Evolutionary conservation across 1,140 invertebrate genomes (phyloP).

Genomic region (Agrypnia vestita): DNA sequence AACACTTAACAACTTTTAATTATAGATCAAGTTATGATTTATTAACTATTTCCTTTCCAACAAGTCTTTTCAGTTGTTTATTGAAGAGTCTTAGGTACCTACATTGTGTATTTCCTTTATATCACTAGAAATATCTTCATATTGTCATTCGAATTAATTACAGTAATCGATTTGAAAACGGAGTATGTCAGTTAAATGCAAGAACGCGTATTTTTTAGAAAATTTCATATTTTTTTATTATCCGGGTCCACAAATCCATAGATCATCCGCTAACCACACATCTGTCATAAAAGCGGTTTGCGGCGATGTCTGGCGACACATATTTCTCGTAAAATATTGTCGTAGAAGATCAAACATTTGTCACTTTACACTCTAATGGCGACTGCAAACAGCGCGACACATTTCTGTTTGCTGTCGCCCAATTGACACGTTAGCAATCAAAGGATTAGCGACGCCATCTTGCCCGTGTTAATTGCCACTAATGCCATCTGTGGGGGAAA

Average conservation of each 20-base stretch:
- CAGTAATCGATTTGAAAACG: too few relatives aligned
- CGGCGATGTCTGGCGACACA: constrained; percentile 31
- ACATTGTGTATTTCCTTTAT: too few relatives aligned
- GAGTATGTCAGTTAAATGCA: too few relatives aligned
- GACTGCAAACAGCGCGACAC: constrained; percentile 34
- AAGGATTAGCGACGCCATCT: constrained; percentile 46
- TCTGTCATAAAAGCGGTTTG: not conserved
- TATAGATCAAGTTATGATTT: too few relatives aligned
- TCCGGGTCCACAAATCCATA: not conserved
- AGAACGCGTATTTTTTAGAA: not conserved
- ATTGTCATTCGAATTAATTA: too few relatives aligned
- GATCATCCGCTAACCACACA: not conserved
- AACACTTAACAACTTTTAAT: too few relatives aligned
- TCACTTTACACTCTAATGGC: constrained; percentile 28
- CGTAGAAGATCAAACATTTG: constrained; percentile 34
- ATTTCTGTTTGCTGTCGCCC: constrained; percentile 24
- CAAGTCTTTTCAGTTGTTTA: too few relatives aligned
- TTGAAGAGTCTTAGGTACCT: too few relatives aligned
- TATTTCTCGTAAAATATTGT: constrained; percentile 30
- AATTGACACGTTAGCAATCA: constrained; percentile 41
- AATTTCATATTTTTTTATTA: not conserved
- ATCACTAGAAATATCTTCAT: too few relatives aligned
- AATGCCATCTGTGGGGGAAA: constrained; percentile 23
- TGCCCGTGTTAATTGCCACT: constrained; percentile 40
- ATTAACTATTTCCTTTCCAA: too few relatives aligned